phyloP scores from a whole-genome alignment of 2,797 vertebrate genomes.

The Crax fasciolata region DNA sequence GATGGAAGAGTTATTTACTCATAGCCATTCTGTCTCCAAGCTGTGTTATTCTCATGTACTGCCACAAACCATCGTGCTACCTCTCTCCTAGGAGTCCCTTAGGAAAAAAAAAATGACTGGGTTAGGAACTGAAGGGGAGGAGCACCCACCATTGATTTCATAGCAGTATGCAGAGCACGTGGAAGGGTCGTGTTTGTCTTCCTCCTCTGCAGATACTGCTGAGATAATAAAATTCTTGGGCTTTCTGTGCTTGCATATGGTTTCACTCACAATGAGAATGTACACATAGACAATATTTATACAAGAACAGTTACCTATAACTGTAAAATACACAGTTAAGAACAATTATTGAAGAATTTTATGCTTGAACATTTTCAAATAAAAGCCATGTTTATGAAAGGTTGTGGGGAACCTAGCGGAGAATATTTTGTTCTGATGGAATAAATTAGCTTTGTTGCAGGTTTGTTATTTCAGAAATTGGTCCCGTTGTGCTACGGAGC shows the following conservation, averaged over 20 bases:
- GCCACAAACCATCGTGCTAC: neutral
- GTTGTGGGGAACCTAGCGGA: conserved; percentile 40
- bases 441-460: conserved; percentile 60
- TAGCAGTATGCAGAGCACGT: rapidly evolving
- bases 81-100: neutral
- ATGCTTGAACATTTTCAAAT: conserved; percentile 53
- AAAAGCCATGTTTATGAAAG: conserved; percentile 37
- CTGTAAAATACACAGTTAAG: conserved; percentile 31
- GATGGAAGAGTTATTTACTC: neutral
- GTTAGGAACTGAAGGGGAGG: neutral
- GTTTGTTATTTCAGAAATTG: conserved; percentile 56
- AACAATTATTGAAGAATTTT: conserved; percentile 54
- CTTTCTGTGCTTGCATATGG: conserved; percentile 11
- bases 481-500: conserved; percentile 44
- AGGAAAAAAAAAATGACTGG: neutral
- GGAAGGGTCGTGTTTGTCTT: neutral
- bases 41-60: neutral
- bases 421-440: conserved; percentile 43
- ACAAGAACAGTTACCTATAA: conserved; percentile 28
- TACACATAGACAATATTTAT: conserved; percentile 24
- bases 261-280: conserved; percentile 2
- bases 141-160: neutral
- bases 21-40: neutral
- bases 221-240: conserved; percentile 4
- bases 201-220: neutral